Conservation (phyloP, 2,888 invertebrate genomes). For the Syritta pipiens region DNA sequence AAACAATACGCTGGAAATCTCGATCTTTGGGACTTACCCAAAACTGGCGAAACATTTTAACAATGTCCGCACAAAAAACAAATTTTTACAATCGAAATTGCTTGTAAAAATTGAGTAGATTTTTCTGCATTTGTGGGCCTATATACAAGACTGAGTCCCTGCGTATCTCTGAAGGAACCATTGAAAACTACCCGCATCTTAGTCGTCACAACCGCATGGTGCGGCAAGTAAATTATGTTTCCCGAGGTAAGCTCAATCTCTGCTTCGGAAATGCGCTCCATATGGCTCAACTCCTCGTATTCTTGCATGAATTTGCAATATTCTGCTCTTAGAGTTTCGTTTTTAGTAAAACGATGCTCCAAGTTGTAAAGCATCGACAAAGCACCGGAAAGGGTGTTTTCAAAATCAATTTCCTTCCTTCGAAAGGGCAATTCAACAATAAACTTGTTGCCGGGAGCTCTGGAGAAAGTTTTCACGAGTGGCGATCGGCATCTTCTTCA, state of each 20-base stretch:
- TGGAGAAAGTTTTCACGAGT: too few relatives aligned
- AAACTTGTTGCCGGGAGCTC: too few relatives aligned
- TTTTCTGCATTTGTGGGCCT: slow-evolving; percentile 48
- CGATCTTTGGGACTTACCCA: slow-evolving; percentile 20
- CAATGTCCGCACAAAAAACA: slow-evolving; percentile 38
- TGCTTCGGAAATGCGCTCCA: slow-evolving; percentile 10
- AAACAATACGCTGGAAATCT: slow-evolving; percentile 60
- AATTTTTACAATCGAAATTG: slow-evolving; percentile 19
- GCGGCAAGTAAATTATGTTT: slow-evolving; percentile 49
- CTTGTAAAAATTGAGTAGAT: slow-evolving; percentile 34
- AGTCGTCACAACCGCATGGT: slow-evolving; percentile 57
- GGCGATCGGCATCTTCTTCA: too few relatives aligned
- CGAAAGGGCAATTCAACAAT: slow-evolving; percentile 28
- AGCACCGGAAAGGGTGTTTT: slow-evolving; percentile 11
- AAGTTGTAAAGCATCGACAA: not conserved
- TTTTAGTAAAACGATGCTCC: slow-evolving; percentile 4
- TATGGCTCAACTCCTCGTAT: not conserved
- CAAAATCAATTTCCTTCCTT: not conserved
- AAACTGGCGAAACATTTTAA: slow-evolving; percentile 59
- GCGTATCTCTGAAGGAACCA: slow-evolving; percentile 36
- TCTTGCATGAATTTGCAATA: not conserved
- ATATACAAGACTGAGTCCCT: slow-evolving; percentile 38
- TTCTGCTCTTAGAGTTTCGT: not conserved
- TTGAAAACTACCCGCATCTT: slow-evolving; percentile 65
- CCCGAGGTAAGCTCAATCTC: slow-evolving; percentile 13